These are phyloP conservation scores for Lepidocyrtinus sp. DNA, from an alignment of 2,888 invertebrate species.

Conservation along the genomic window DNA sequence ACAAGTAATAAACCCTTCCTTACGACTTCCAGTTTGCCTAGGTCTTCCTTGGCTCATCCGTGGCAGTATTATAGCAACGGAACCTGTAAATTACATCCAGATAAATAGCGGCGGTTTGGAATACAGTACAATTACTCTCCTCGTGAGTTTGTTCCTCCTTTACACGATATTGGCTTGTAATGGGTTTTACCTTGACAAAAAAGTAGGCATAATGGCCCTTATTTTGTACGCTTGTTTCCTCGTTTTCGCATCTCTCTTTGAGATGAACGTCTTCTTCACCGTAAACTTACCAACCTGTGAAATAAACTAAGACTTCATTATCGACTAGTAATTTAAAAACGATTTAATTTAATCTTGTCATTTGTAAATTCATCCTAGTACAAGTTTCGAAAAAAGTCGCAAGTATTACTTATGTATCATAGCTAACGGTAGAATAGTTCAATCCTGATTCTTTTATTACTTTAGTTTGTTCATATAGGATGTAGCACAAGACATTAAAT, in stretches of 20 bases:
- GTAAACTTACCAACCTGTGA: conserved; percentile 89
- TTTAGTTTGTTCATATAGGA: conserved; percentile 24
- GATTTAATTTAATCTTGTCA: too few relatives aligned
- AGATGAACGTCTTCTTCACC: conserved; percentile 93
- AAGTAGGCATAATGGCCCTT: conserved; percentile 86
- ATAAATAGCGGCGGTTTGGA: conserved; percentile 93
- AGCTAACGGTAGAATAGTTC: not conserved
- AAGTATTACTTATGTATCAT: conserved; percentile 3
- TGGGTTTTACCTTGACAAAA: conserved; percentile 88
- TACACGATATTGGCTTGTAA: conserved; percentile 89
- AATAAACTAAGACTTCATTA: not conserved
- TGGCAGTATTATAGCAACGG: conserved; percentile 85
- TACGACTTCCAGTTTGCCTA: too few relatives aligned
- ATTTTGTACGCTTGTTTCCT: conserved; percentile 91
- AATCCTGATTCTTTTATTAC: conserved; percentile 18
- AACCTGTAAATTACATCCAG: conserved; percentile 81
- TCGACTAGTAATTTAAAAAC: not conserved
- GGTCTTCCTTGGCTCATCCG: conserved; percentile 93
- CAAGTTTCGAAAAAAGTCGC: not conserved
- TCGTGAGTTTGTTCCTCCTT: conserved; percentile 88
- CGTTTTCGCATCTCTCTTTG: conserved; percentile 89
- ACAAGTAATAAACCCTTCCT: conserved; percentile 52
- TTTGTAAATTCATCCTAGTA: too few relatives aligned
- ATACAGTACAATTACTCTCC: conserved; percentile 90
- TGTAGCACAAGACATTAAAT: too few relatives aligned